Evolutionary conservation across 2,797 vertebrate genomes (phyloP).

Genomic region (Nasua narica): DNA sequence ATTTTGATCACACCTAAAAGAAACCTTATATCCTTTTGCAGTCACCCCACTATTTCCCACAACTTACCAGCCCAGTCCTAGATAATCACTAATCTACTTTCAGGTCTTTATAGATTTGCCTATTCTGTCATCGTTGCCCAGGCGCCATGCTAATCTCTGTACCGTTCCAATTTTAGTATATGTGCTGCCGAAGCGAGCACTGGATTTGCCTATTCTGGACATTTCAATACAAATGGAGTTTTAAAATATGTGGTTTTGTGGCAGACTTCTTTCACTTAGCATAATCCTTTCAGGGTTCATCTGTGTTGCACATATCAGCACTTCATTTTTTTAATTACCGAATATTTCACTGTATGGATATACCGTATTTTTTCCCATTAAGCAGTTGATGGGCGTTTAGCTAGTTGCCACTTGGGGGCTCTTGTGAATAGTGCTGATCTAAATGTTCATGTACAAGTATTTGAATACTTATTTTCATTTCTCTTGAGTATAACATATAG

Average conservation of each 20-base stretch:
- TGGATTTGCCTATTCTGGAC: not conserved
- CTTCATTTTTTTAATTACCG: not conserved
- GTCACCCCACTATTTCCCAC: not conserved
- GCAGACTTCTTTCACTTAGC: not conserved
- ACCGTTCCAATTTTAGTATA: too few species aligned
- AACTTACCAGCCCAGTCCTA: not conserved
- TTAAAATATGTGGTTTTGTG: not conserved
- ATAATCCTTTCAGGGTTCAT: not conserved
- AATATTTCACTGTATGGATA: not conserved
- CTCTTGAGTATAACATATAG: not conserved
- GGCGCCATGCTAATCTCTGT: too few species aligned
- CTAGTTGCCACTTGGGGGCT: not conserved
- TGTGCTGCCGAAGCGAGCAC: too few species aligned
- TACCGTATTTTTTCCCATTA: not conserved
- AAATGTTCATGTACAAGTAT: not conserved
- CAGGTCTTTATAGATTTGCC: not conserved
- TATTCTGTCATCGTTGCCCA: too few species aligned
- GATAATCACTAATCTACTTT: not conserved
- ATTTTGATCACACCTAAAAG: not conserved
- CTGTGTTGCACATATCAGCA: not conserved
- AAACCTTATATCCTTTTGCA: not conserved
- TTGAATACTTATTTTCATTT: not conserved
- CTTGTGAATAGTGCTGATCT: not conserved
- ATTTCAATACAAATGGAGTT: not conserved
- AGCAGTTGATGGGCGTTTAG: not conserved